Evolutionary conservation across 1,140 invertebrate species (phyloP).

Genomic region (Meloidogyne chitwoodi): DNA sequence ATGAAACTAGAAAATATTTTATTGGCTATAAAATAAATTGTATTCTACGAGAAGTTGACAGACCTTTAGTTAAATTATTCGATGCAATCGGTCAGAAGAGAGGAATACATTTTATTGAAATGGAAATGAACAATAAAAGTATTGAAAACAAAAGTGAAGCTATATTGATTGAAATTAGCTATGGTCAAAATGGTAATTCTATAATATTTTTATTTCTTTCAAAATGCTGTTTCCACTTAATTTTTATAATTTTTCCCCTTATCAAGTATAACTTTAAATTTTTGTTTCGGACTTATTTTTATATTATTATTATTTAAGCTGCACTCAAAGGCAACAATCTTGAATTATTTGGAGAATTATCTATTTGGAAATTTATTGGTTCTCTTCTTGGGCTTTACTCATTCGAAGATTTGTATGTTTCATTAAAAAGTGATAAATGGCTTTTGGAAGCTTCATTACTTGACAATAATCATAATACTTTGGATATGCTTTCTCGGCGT

Average conservation of each 20-base stretch:
- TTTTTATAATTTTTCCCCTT: too few relatives aligned
- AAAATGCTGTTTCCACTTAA: too few relatives aligned
- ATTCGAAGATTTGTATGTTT: neutral
- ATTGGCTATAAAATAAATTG: neutral
- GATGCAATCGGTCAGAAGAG: neutral
- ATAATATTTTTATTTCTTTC: too few relatives aligned
- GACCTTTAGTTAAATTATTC: neutral
- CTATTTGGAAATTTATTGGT: constrained; percentile 21
- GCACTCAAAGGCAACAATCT: neutral
- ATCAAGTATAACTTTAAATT: too few relatives aligned
- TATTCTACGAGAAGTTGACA: neutral
- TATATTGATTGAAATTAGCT: neutral
- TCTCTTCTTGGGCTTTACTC: constrained; percentile 2
- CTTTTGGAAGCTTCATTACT: neutral
- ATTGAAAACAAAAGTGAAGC: neutral
- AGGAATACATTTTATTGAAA: neutral
- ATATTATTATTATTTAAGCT: neutral
- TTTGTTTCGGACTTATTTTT: too few relatives aligned
- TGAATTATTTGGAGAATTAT: neutral
- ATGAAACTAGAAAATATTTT: neutral
- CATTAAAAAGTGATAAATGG: neutral
- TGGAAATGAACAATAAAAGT: neutral
- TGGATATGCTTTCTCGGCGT: neutral
- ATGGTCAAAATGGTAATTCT: neutral
- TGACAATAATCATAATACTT: neutral